Evolutionary conservation across 2,797 vertebrate species (phyloP), one percentile per base, ranked within the genome.

Genomic region (Typhlichthys eigenmanni): DNA sequence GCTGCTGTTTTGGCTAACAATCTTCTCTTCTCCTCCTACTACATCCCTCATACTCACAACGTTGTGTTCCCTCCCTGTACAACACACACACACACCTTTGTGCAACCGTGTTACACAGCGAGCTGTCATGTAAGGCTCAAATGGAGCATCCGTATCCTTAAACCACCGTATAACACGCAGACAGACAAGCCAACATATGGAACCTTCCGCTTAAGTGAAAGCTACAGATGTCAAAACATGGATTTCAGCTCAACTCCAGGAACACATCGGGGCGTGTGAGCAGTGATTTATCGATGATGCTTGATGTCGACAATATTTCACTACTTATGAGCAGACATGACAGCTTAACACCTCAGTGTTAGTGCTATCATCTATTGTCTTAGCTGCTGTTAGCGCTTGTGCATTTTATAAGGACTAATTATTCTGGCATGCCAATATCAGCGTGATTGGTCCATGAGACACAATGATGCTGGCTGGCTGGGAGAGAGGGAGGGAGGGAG

Each of bases 331-430:
- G 50, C 48, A 62, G 65, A 56, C 52, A 58, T 46, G 7, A 0
- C 43, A 34, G 58, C 67, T 78, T 76, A 69, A 55, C 64, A 69
- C 79, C 67, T 8, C 72, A 60, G 54, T 71, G 68, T 75, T 68
- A 48, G 45, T 12, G 65, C 65, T 47, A 54, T 72, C 74, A 53
- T 62, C 65, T 47, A 54, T 72, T 75, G 50, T 62, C 54, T 51
- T 62, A 38, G 34, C 47, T 52, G 62, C 62, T 66, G 62, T 74
- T 66, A 71, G 54, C 70, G 74, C 71, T 82, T 72, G 16, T 68
- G 5, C 8, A 16, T 5, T 64, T 66, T 48, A 66, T 78, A 79
- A 56, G 13, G 1, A 32, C 34, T 38, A 50, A 12, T 71, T 80
- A 69, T 72, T 68, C 47, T 64, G 17, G 55, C 11, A 1, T 1